These are phyloP conservation scores for Scotopteryx bipunctaria DNA, from an alignment of 2,888 invertebrate genomes.

Conservation along the genomic window DNA sequence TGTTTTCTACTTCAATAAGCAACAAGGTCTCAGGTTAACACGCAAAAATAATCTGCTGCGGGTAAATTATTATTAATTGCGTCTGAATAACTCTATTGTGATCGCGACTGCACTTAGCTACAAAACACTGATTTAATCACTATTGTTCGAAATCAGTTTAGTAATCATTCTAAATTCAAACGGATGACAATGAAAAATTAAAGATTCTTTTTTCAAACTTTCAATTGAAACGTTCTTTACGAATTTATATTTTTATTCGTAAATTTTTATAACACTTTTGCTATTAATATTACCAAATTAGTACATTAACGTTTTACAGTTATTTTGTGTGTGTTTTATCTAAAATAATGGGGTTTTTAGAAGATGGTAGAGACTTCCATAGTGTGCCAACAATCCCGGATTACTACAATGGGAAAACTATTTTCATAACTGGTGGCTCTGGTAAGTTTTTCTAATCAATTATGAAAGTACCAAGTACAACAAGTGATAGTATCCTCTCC, in stretches of 20 bases:
- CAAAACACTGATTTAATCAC: background rate
- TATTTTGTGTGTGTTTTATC: background rate
- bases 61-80: no score
- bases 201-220: constrained; percentile 2
- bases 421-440: constrained; percentile 93
- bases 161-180: background rate
- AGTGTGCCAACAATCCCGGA: constrained; percentile 77
- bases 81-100: background rate
- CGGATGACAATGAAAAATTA: background rate
- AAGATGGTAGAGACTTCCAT: constrained; percentile 48
- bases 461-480: no score
- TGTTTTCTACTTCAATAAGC: no score
- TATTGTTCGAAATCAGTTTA: constrained; percentile 9
- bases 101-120: background rate
- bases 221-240: background rate
- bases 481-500: no score
- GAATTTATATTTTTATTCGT: background rate
- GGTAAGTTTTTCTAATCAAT: constrained; percentile 52
- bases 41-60: no score
- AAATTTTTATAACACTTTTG: background rate
- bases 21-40: no score
- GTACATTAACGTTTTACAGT: background rate
- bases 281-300: background rate
- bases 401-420: constrained; percentile 86
- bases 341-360: constrained; percentile 55